These are phyloP conservation scores for Lycocorax pyrrhopterus DNA, from an alignment of 2,113 vertebrate species.

Conservation along the genomic window DNA sequence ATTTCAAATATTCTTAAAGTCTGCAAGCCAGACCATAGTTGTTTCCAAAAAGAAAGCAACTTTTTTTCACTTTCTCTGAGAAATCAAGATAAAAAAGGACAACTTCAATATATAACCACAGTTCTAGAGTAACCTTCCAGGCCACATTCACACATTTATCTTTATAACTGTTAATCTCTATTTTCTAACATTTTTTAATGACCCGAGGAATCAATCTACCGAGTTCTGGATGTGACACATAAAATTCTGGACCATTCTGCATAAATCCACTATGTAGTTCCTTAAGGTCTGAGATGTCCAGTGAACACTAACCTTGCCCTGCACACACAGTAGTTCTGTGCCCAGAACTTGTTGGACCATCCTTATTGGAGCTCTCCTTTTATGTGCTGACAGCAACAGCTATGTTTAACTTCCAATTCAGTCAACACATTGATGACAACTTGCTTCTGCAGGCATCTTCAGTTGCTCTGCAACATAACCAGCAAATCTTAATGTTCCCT, in stretches of 20 bases:
- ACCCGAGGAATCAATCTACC: background rate
- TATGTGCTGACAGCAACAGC: background rate
- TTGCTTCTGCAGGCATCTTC: background rate
- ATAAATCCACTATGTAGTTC: background rate
- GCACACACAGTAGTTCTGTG: background rate
- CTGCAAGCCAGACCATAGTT: background rate
- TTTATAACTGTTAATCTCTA: background rate
- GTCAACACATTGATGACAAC: background rate
- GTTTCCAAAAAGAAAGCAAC: background rate
- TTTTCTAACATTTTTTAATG: background rate
- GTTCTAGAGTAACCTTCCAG: background rate
- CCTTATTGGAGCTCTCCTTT: background rate
- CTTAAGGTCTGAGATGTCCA: background rate
- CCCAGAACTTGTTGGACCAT: background rate
- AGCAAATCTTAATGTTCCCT: background rate
- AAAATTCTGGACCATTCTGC: background rate
- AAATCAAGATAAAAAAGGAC: background rate
- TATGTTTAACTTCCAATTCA: background rate
- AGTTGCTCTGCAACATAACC: background rate
- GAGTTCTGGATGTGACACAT: background rate
- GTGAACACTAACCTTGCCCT: background rate
- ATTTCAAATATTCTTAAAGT: background rate
- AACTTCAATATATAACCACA: background rate
- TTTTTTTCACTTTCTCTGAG: background rate
- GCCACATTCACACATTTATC: accelerated